Base-by-base conservation (phyloP, 2,888 invertebrate species). In the Dolichopus griseipennis region DNA sequence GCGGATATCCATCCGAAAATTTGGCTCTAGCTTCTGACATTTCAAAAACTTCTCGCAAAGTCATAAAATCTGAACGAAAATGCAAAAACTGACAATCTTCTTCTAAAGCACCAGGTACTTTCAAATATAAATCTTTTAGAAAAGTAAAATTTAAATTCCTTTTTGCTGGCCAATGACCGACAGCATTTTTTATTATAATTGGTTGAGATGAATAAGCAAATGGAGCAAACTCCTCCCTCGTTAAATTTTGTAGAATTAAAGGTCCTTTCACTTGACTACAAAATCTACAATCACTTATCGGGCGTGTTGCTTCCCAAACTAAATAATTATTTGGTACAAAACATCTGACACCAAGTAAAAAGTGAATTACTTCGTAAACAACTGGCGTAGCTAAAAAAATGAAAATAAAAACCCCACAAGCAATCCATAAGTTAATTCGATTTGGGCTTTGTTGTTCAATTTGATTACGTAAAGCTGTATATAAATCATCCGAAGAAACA, bases 11-110 rank as follows among this genome's bases (percentile, higher is more conserved):
- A 80, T 88, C 86, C 37, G 78, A 82, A 6, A 78, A 73, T 65
- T 77, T 77, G 7, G 88, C 87, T 75, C 91, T 85, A 67, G 84
- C 84, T 65, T 85, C 81, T 8, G 88, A 85, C 91, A 92, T 92
- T 70, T 84, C 83, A 76, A 95, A 90, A 15, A 93, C 92, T 77
- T 94, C 90, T 70, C 85, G 83, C 69, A 95, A 78, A 34, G 88
- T 86, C 74, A 88, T 87, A 74, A 94, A 87, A 79, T 93, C 88
- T 21, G 92, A 91, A 78, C 91, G 90, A 78, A 94, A 94, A 75
- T 91, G 91, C 67, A 94, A 84, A 81, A 94, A 94, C 77, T 93
- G 93, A 74, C 94, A 94, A 73, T 91, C 91, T 71, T 92, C 89
- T 71, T 89, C 89, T 76, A 90, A 87, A 66, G 91, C 89, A 66